Conservation (phyloP, 1,140 invertebrate genomes). For the Trachymyrmex cornetzi region DNA sequence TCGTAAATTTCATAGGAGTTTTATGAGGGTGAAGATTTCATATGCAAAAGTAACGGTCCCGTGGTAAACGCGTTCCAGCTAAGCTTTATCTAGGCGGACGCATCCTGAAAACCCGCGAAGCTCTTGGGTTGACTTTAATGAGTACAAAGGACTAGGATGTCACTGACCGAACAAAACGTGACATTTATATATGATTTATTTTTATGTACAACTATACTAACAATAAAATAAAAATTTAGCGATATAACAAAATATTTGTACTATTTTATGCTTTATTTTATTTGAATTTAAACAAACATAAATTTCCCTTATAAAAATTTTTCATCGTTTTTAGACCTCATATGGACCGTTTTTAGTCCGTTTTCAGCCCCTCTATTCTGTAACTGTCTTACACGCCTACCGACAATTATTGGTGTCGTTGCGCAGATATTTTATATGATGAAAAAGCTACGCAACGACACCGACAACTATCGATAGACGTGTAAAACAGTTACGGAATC, state of each 20-base stretch:
- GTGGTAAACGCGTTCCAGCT: constrained; percentile 26
- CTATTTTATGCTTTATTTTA: not conserved
- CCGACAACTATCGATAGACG: too few species aligned
- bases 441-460: too few species aligned
- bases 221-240: not conserved
- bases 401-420: too few species aligned
- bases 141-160: constrained; percentile 13
- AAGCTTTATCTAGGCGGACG: constrained; percentile 39
- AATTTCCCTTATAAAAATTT: too few species aligned
- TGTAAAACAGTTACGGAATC: too few species aligned
- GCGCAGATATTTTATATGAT: too few species aligned
- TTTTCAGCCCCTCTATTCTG: too few species aligned
- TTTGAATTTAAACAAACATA: not conserved
- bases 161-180: constrained; percentile 14
- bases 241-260: not conserved
- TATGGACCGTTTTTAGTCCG: too few species aligned
- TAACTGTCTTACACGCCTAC: too few species aligned
- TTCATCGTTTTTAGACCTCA: too few species aligned
- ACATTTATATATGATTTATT: constrained; percentile 10
- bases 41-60: constrained; percentile 31
- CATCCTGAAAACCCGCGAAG: constrained; percentile 20
- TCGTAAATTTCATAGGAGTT: constrained; percentile 53
- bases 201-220: not conserved
- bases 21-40: constrained; percentile 54
- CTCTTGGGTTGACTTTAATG: constrained; percentile 46